These are phyloP conservation scores for Catharus ustulatus DNA, from an alignment of 2,797 vertebrate genomes.

Conservation along the genomic window DNA sequence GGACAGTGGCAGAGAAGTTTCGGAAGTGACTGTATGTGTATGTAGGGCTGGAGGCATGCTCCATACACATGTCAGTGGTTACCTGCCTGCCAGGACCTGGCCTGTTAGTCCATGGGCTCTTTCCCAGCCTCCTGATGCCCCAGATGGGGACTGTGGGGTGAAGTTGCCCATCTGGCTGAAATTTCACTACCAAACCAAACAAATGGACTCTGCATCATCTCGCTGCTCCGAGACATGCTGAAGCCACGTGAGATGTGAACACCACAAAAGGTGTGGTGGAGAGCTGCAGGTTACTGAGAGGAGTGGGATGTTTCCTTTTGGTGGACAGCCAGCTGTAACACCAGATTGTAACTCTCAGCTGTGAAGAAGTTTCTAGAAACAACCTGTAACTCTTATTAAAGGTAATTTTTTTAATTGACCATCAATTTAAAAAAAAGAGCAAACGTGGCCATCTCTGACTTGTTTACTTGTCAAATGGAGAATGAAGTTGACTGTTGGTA, in stretches of 20 bases:
- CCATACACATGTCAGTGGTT: fast-evolving
- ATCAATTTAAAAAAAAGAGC: background rate
- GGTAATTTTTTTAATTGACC: background rate
- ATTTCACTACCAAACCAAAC: background rate
- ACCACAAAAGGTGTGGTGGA: background rate
- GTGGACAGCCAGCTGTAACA: background rate
- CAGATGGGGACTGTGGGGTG: fast-evolving
- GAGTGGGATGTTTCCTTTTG: background rate
- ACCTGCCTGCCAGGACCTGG: background rate
- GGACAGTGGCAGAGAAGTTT: background rate
- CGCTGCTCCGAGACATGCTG: fast-evolving
- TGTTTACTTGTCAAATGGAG: background rate
- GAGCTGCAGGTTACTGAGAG: background rate
- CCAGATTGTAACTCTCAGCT: background rate
- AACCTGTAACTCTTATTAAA: background rate
- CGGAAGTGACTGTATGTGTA: background rate
- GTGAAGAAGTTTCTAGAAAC: background rate
- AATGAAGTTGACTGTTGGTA: background rate
- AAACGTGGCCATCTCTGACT: background rate
- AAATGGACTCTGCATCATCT: background rate
- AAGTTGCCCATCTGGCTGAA: background rate
- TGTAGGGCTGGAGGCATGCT: background rate
- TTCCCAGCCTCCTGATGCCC: background rate
- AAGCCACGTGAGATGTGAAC: fast-evolving
- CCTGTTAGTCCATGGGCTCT: background rate